Conservation (phyloP, 2,888 invertebrate species). For the Eucriotettix oculatus region DNA sequence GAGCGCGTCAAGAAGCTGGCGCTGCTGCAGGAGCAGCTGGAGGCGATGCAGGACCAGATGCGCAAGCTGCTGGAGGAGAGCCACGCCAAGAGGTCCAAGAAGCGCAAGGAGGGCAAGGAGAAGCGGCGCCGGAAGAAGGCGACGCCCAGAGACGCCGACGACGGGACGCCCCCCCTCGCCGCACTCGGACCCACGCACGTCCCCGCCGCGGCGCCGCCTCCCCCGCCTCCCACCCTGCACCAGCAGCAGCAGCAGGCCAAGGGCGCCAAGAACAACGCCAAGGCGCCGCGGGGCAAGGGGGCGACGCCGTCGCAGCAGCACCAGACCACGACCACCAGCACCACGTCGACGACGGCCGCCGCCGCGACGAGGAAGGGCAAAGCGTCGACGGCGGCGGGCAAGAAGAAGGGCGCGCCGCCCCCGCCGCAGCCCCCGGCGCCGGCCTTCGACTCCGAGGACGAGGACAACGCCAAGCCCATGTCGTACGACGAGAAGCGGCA, state of each 20-base stretch:
- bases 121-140: conserved; percentile 30
- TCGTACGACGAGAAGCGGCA: conserved; percentile 99
- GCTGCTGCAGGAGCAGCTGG: conserved; percentile 64
- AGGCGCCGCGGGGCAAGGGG: too few species aligned
- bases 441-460: conserved; percentile 83
- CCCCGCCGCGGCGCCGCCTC: too few species aligned
- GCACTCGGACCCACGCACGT: too few species aligned
- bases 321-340: too few species aligned
- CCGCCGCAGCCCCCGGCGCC: conserved; percentile 36
- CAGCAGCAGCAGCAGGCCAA: too few species aligned
- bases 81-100: conserved; percentile 68
- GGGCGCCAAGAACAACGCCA: too few species aligned
- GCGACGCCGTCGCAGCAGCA: too few species aligned
- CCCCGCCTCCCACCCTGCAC: too few species aligned
- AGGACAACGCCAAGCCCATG: conserved; percentile 97
- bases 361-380: conserved; percentile 18
- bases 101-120: conserved; percentile 62
- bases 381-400: conserved; percentile 64
- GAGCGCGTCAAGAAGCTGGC: conserved; percentile 78
- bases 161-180: too few species aligned
- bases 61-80: conserved; percentile 71
- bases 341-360: conserved; percentile 62
- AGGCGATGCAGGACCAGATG: conserved; percentile 84
- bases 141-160: too few species aligned
- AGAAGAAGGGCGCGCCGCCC: conserved; percentile 47